Evolutionary conservation across 2,888 invertebrate species (phyloP).

Genomic region (Cheilosia impressa): DNA sequence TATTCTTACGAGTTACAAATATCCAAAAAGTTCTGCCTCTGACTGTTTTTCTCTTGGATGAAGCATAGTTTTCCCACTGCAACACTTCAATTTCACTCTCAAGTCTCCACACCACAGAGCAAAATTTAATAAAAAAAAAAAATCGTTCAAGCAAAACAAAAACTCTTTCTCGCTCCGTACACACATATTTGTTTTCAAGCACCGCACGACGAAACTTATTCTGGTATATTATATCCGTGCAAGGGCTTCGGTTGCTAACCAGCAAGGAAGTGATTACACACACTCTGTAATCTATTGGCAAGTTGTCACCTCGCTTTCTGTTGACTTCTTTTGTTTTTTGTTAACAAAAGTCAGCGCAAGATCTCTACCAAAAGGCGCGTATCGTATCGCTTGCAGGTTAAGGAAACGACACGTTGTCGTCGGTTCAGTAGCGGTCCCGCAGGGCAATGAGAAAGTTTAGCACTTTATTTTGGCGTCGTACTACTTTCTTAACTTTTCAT

Average conservation of each 20-base stretch:
- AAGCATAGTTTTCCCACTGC: background rate
- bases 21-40: conserved; percentile 8
- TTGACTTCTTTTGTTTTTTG: conserved; percentile 17
- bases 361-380: conserved; percentile 32
- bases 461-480: conserved; percentile 72
- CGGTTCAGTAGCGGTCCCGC: conserved; percentile 20
- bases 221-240: conserved; percentile 34
- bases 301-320: conserved; percentile 68
- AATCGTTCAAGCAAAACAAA: conserved; percentile 22
- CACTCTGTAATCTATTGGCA: conserved; percentile 67
- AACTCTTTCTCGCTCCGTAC: conserved; percentile 17
- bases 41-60: background rate
- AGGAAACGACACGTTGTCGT: conserved; percentile 31
- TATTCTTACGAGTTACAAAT: background rate
- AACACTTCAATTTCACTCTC: conserved; percentile 23
- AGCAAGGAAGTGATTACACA: conserved; percentile 53
- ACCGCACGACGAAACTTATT: conserved; percentile 47
- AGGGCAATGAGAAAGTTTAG: conserved; percentile 64
- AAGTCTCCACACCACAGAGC: conserved; percentile 1
- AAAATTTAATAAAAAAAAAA: conserved; percentile 17
- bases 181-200: conserved; percentile 30
- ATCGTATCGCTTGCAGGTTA: conserved; percentile 7
- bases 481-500: conserved; percentile 67
- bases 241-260: conserved; percentile 32
- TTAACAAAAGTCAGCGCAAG: conserved; percentile 24